phyloP scores from a whole-genome alignment of 2,797 vertebrate species.

The Oryzias sinensis region DNA sequence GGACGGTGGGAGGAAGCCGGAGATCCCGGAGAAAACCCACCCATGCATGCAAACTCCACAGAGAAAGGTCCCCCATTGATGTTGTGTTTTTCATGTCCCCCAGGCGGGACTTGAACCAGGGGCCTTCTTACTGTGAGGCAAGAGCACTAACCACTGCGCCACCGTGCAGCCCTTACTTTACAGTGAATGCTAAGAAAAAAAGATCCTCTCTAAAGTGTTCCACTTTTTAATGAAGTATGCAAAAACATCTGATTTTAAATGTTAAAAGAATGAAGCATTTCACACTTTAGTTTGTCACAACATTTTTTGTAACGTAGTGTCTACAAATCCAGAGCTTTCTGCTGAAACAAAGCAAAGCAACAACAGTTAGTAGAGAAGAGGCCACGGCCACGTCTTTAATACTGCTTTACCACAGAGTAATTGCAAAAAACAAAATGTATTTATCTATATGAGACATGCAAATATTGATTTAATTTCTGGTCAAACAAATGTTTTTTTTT shows the following conservation, averaged over 20 bases:
- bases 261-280: constrained; percentile 52
- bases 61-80: too few species aligned
- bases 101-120: too few species aligned
- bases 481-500: constrained; percentile 79
- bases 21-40: too few species aligned
- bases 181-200: constrained; percentile 51
- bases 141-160: too few species aligned
- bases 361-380: constrained; percentile 42
- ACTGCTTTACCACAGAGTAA: constrained; percentile 66
- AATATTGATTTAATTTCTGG: constrained; percentile 85
- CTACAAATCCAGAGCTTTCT: constrained; percentile 54
- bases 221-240: constrained; percentile 49
- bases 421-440: constrained; percentile 60
- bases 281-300: constrained; percentile 56
- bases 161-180: too few species aligned
- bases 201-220: constrained; percentile 50
- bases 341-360: constrained; percentile 59
- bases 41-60: too few species aligned
- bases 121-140: too few species aligned
- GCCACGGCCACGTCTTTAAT: constrained; percentile 63
- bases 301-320: constrained; percentile 29
- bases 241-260: constrained; percentile 54
- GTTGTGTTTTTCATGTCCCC: too few species aligned
- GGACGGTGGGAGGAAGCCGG: too few species aligned
- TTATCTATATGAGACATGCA: constrained; percentile 72